Evolutionary conservation across 2,888 invertebrate genomes (phyloP), one percentile per base, ranked within the genome.

Genomic region (Penaeus monodon): DNA sequence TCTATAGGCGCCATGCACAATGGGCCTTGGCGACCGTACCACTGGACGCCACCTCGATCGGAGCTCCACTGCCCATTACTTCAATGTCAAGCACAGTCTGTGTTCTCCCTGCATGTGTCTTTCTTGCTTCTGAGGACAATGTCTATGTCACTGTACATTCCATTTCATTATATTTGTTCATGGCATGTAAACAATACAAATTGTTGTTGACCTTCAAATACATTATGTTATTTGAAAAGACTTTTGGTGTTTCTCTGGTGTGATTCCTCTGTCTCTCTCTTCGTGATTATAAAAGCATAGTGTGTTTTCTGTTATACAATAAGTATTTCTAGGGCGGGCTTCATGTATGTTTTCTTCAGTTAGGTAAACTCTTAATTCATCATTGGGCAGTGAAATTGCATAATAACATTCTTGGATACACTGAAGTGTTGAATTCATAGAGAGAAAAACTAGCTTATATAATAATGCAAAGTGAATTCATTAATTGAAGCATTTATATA

Each of bases 191-290:
- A 73, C 85, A 89, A 85, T 89, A 85, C 87, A 88, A 87, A 87
- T 88, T 89, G 89, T 89, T 89, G 89, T 89, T 88, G 85, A 85
- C 81, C 85, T 88, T 88, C 85, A 88, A 88, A 88, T 88, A 88
- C 88, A 88, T 88, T 73, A 88, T 88, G 88, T 88, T 88, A 88
- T 88, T 88, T 88, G 84, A 88, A n/a, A 88, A 88, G 79, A 88
- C 88, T 81, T 73, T 88, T 74, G 84, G 88, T 88, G 88, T 88
- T 88, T 88, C 81, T 88, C 88, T 88, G 81, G 84, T 80, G 77
- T 65, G 79, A 82, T 80, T 86, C 86, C 86, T 86, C 76, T 80
- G 65, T 64, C 57, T 80, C 73, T 17, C 57, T 49, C 6, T 49
- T 49, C 77, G n/a, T 49, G 14, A 22, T 14, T n/a, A 77, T 8